Base-by-base conservation (phyloP, 2,888 invertebrate species). In the Tetheella fluctuosa region DNA sequence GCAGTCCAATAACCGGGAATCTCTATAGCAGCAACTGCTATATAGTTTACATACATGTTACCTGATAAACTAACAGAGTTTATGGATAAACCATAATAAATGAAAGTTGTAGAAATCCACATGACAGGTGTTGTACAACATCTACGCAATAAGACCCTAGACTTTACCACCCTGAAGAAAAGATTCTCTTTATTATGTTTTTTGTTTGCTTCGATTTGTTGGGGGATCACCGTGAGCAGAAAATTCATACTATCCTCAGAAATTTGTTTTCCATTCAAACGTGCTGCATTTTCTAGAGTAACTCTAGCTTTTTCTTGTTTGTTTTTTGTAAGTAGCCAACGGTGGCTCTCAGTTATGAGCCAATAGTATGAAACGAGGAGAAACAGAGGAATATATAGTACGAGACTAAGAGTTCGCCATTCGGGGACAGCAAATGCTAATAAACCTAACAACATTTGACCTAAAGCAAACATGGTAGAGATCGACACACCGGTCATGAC, bases 301-400 rank as follows among this genome's bases (percentile, higher is more conserved):
- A 79, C 79, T 76, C 94, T 94, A 0, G 96, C 96, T 71, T 94
- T 91, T 6, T 94, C 91, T 58, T 93, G 91, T 74, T 94, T 94
- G 54, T 95, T 94, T 79, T 96, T 95, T 55, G 95, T 95, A 2
- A 97, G 84, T 28, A 97, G 88, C 97, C 97, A 97, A 65, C 97
- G 94, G 52, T 95, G 94, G 59, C 96, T 96, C 86, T 96, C 96
- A 0, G 95, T 95, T 37, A 96, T 83, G 30, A 96, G 76, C 95
- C 96, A 96, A 61, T 94, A 94, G 74, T 96, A 96, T 12, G 94
- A 86, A 30, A 97, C 74, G 54, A 96, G 89, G 0, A 96, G 77
- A 61, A 96, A 87, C 5, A 95, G 94, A 0, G 97, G 97, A 2
- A 93, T 86, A 77, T 96, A 97, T 25, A 96, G 83, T 10, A 95